Evolutionary conservation across 2,113 vertebrate genomes (phyloP).

Genomic region (Piaya cayana): DNA sequence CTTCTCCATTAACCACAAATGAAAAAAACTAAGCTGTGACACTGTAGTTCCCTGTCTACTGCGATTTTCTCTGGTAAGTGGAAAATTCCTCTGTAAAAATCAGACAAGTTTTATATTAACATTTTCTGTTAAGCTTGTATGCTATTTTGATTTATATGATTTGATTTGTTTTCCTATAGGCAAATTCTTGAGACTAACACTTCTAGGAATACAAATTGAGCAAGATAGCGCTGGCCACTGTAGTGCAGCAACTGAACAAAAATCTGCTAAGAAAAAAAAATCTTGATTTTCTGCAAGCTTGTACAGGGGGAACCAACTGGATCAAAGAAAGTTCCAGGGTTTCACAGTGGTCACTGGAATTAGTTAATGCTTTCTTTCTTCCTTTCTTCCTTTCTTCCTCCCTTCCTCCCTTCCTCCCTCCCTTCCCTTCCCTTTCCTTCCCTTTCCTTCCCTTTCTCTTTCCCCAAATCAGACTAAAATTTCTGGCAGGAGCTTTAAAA

Average conservation of each 20-base stretch:
- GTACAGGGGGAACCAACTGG: background rate
- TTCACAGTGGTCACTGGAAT: background rate
- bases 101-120: background rate
- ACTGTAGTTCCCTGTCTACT: background rate
- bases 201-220: background rate
- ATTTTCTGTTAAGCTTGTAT: background rate
- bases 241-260: background rate
- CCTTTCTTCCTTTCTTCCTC: too few species aligned
- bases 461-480: background rate
- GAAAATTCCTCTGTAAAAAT: slow-evolving; percentile 5
- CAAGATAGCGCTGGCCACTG: background rate
- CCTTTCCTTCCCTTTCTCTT: background rate
- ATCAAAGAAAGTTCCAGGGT: background rate
- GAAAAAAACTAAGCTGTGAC: background rate
- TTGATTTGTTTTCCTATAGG: background rate
- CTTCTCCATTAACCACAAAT: background rate
- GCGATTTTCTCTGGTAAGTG: background rate
- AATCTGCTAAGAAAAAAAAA: background rate
- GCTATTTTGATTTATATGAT: background rate
- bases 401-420: too few species aligned
- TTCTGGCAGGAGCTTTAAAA: background rate
- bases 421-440: too few species aligned
- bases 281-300: background rate
- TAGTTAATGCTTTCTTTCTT: background rate
- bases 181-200: background rate